Conservation (phyloP, 2,797 vertebrate species). For the Sciurus carolinensis region DNA sequence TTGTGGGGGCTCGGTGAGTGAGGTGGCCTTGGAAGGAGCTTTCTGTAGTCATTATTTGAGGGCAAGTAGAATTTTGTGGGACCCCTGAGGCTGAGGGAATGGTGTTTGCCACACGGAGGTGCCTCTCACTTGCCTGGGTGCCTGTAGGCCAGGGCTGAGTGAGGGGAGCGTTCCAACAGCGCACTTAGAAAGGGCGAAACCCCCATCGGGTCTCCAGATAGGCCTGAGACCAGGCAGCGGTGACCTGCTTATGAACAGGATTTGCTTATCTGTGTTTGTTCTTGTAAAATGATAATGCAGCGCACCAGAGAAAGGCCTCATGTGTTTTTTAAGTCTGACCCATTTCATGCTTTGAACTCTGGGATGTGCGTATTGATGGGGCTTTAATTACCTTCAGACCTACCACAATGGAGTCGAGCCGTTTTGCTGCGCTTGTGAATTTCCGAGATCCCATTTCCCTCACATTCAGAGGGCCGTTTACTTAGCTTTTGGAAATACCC, state of each 20-base stretch:
- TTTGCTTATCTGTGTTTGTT: conserved; percentile 21
- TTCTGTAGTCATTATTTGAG: not conserved
- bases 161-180: not conserved
- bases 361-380: not conserved
- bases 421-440: conserved; percentile 62
- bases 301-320: not conserved
- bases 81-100: not conserved
- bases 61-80: not conserved
- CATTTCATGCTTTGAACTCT: conserved; percentile 15
- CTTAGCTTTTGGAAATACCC: conserved; percentile 63
- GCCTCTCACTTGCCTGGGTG: not conserved
- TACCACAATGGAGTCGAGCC: not conserved
- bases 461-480: conserved; percentile 26
- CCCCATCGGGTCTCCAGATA: not conserved
- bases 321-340: not conserved
- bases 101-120: not conserved
- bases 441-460: not conserved
- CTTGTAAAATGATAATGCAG: not conserved
- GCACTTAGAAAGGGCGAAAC: not conserved
- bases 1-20: not conserved
- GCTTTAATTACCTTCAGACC: conserved; percentile 18
- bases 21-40: not conserved
- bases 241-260: not conserved
- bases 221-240: not conserved
- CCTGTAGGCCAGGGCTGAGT: too few species aligned